phyloP scores from a whole-genome alignment of 2,888 invertebrate species.

The Stegophylla sp. region DNA sequence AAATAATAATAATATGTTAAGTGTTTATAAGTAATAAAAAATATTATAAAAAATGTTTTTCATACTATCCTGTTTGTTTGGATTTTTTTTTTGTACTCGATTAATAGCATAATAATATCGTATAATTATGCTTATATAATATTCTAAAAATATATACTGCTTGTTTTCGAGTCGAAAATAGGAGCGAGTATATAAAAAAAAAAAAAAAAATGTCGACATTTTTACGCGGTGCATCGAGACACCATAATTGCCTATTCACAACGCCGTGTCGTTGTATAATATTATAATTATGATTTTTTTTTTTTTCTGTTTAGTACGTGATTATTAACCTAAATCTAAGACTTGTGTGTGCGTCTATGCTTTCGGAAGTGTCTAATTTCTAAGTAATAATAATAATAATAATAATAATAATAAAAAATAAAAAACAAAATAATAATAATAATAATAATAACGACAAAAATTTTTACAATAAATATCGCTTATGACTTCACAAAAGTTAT shows the following conservation, averaged over 20 bases:
- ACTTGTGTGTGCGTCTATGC: slow-evolving; percentile 53
- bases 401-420: not conserved
- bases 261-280: slow-evolving; percentile 23
- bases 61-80: slow-evolving; percentile 33
- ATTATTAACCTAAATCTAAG: slow-evolving; percentile 34
- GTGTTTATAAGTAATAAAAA: not conserved
- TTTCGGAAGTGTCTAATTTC: slow-evolving; percentile 49
- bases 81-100: not conserved
- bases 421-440: not conserved
- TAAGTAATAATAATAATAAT: slow-evolving; percentile 45
- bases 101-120: not conserved
- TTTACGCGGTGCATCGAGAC: slow-evolving; percentile 5
- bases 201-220: too few relatives aligned
- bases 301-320: not conserved
- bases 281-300: not conserved
- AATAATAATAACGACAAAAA: slow-evolving; percentile 3
- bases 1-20: slow-evolving; percentile 1
- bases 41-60: slow-evolving; percentile 10
- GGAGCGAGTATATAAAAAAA: too few relatives aligned
- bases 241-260: slow-evolving; percentile 19
- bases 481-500: slow-evolving; percentile 25
- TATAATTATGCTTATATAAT: not conserved
- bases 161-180: not conserved
- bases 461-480: slow-evolving; percentile 21
- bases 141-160: not conserved